Conservation (phyloP, 2,888 invertebrate genomes). For the Drosophila nigricruria region DNA sequence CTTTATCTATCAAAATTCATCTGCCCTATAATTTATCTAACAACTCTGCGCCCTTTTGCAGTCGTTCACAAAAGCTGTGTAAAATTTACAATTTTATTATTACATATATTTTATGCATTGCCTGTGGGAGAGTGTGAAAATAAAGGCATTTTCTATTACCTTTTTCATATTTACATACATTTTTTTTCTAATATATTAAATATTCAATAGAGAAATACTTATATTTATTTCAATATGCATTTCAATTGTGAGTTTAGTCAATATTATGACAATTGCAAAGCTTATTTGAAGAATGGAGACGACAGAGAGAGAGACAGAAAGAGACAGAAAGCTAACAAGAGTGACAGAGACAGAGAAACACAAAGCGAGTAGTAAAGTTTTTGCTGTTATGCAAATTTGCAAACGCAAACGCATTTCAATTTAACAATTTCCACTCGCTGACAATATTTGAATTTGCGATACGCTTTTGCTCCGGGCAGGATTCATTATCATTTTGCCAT, state of each 20-base stretch:
- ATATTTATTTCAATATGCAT: slow-evolving; percentile 50
- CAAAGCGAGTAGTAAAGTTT: neutral
- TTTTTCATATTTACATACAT: slow-evolving; percentile 6
- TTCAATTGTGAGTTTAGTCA: slow-evolving; percentile 47
- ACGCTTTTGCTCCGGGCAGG: neutral
- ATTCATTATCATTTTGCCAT: slow-evolving; percentile 6
- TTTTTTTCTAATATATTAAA: slow-evolving; percentile 29
- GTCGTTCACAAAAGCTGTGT: neutral
- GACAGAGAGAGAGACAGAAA: neutral
- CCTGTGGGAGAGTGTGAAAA: slow-evolving; percentile 30
- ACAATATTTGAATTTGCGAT: slow-evolving; percentile 25
- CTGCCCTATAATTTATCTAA: neutral
- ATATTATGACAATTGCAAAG: slow-evolving; percentile 43
- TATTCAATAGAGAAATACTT: slow-evolving; percentile 10
- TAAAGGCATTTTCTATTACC: slow-evolving; percentile 47
- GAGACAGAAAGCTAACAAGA: neutral
- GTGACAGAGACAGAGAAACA: no score
- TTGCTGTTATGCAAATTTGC: slow-evolving; percentile 20
- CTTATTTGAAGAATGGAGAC: slow-evolving; percentile 11
- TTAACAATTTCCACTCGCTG: slow-evolving; percentile 16
- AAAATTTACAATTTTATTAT: slow-evolving; percentile 21
- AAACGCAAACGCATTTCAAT: slow-evolving; percentile 18
- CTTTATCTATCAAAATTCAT: neutral
- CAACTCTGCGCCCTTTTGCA: neutral
- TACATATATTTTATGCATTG: slow-evolving; percentile 21